phyloP scores from a whole-genome alignment of 2,113 vertebrate genomes.

The Geococcyx californianus region DNA sequence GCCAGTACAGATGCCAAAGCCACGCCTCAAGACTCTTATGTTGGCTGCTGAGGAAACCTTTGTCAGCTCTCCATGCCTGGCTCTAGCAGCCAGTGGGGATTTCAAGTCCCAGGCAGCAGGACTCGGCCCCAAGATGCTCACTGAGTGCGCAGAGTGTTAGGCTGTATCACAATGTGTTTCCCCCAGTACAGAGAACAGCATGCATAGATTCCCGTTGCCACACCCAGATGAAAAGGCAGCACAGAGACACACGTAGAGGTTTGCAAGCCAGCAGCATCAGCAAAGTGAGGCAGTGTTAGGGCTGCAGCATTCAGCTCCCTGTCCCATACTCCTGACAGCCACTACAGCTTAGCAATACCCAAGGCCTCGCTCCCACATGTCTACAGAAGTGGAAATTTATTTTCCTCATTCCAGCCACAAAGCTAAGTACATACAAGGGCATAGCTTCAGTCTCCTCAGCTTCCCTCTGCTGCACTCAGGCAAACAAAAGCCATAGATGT shows the following conservation, averaged over 20 bases:
- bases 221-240: neutral
- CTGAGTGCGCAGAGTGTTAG: neutral
- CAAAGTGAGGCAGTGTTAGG: neutral
- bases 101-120: neutral
- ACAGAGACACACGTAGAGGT: neutral
- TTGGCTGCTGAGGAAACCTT: neutral
- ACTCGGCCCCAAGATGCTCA: neutral
- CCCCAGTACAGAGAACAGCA: neutral
- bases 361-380: neutral
- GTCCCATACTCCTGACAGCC: neutral
- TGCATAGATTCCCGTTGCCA: neutral
- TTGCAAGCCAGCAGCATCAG: constrained; percentile 37
- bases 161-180: neutral
- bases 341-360: neutral
- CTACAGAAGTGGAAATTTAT: neutral
- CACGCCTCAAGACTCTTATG: neutral
- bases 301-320: neutral
- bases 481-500: neutral
- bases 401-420: neutral
- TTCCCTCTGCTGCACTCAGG: neutral
- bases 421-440: neutral
- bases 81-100: neutral
- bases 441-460: neutral
- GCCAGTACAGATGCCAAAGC: neutral
- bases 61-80: neutral